A percentile compares a stretch with the other conserved stretches of the same genome.
These are phyloP conservation scores for Australoheros scitulus DNA, from an alignment of 2,113 vertebrate genomes.

Conservation along the genomic window DNA sequence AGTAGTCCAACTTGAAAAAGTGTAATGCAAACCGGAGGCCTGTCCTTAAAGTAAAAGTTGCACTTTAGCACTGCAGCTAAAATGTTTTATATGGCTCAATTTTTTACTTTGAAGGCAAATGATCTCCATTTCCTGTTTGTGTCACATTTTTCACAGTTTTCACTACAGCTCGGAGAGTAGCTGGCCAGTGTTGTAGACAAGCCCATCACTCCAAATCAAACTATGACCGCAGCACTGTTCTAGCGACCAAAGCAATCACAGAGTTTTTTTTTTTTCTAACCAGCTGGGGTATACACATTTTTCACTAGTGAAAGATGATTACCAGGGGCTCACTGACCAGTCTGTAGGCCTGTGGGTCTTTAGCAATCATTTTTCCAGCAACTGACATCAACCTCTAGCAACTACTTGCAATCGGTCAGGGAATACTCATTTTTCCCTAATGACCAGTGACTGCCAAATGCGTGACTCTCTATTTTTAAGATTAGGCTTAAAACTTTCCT, in stretches of 20 bases:
- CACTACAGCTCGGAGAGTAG: background rate
- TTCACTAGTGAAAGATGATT: background rate
- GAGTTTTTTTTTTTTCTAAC: background rate
- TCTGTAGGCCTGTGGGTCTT: background rate
- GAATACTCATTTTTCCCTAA: background rate
- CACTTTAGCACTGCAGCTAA: background rate
- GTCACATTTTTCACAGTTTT: background rate
- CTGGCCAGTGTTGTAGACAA: background rate
- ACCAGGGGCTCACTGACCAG: background rate
- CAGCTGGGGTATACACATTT: background rate
- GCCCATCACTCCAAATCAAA: background rate
- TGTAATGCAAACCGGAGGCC: background rate
- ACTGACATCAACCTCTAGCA: background rate
- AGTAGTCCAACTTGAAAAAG: rapidly evolving
- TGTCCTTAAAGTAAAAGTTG: no score
- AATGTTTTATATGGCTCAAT: background rate
- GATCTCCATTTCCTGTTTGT: background rate
- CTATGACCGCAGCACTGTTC: background rate
- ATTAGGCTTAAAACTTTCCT: no score
- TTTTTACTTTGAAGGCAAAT: background rate
- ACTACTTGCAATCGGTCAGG: background rate
- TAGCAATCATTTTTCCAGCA: background rate
- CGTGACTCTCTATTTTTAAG: background rate
- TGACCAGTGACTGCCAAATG: background rate
- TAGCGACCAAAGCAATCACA: background rate